Evolutionary conservation across 2,113 vertebrate genomes (phyloP).

Genomic region (Phycodurus eques): DNA sequence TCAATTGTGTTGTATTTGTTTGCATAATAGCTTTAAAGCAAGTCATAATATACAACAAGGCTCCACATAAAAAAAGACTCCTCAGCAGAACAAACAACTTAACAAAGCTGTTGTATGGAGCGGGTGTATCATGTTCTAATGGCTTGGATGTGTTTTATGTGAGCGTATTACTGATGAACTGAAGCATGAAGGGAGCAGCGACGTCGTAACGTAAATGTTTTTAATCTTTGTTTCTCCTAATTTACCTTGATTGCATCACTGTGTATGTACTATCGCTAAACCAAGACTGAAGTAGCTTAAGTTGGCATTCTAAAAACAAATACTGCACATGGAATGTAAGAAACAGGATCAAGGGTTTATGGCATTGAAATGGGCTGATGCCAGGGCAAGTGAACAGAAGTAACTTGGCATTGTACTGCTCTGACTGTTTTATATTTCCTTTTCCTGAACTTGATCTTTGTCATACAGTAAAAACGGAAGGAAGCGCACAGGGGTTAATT

Average conservation of each 20-base stretch:
- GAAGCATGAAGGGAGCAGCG: not conserved
- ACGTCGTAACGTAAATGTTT: not conserved
- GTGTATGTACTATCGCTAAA: not conserved
- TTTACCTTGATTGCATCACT: not conserved
- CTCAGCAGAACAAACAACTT: conserved; percentile 19
- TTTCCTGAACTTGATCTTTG: conserved; percentile 60
- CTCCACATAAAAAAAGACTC: not conserved
- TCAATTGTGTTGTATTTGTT: not conserved
- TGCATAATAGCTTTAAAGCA: not conserved
- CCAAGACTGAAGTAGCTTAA: not conserved
- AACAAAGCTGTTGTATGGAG: conserved; percentile 34
- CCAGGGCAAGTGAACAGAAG: conserved; percentile 28
- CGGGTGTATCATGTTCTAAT: conserved; percentile 11
- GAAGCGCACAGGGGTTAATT: conserved; percentile 85
- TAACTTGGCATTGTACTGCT: conserved; percentile 48
- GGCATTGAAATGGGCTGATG: conserved; percentile 33
- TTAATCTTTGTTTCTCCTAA: not conserved
- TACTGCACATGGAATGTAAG: not conserved
- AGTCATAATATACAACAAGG: not conserved
- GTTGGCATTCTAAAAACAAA: conserved; percentile 15
- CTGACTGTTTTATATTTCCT: conserved; percentile 78
- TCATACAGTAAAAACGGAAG: conserved; percentile 82
- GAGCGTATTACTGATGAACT: conserved; percentile 8
- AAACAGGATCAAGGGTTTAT: conserved; percentile 37
- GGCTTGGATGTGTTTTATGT: conserved; percentile 6